These are phyloP conservation scores for Heliothis subflexa DNA, from an alignment of 1,140 invertebrate species.

Conservation along the genomic window DNA sequence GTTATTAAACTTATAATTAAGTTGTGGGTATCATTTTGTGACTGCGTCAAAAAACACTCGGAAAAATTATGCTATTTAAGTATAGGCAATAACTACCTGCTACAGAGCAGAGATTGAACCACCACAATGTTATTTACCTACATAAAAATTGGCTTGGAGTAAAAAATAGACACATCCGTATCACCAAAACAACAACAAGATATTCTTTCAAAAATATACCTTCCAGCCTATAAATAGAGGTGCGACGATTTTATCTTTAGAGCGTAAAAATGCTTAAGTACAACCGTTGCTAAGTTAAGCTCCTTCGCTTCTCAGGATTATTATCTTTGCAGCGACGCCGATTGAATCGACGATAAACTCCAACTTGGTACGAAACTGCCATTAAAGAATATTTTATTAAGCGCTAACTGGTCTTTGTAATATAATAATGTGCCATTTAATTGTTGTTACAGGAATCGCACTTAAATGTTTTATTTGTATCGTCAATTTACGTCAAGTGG, in stretches of 20 bases:
- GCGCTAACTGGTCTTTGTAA: conserved; percentile 16
- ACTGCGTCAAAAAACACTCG: too few relatives aligned
- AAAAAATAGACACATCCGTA: too few relatives aligned
- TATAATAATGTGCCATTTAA: conserved; percentile 6
- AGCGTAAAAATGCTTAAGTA: conserved; percentile 32
- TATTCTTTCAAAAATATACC: background rate
- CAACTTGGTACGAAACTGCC: conserved; percentile 43
- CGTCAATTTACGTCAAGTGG: too few relatives aligned
- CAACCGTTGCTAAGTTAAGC: conserved; percentile 25
- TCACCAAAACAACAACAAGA: too few relatives aligned
- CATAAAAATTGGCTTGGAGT: too few relatives aligned
- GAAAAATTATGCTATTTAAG: too few relatives aligned
- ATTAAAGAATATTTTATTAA: conserved; percentile 41
- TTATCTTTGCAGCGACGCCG: conserved; percentile 47
- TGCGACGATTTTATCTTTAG: conserved; percentile 20
- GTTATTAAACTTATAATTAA: too few relatives aligned
- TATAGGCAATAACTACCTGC: too few relatives aligned
- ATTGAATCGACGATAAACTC: conserved; percentile 49
- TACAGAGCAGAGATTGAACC: too few relatives aligned
- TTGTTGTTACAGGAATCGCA: background rate
- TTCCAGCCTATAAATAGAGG: background rate
- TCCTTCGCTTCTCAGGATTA: conserved; percentile 39
- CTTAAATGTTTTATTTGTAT: too few relatives aligned
- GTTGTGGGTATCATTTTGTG: too few relatives aligned
- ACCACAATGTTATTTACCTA: too few relatives aligned